A percentile compares a stretch with the other conserved stretches of the same genome.
phyloP scores from a whole-genome alignment of 2,888 invertebrate genomes.

The Julus scanicus region DNA sequence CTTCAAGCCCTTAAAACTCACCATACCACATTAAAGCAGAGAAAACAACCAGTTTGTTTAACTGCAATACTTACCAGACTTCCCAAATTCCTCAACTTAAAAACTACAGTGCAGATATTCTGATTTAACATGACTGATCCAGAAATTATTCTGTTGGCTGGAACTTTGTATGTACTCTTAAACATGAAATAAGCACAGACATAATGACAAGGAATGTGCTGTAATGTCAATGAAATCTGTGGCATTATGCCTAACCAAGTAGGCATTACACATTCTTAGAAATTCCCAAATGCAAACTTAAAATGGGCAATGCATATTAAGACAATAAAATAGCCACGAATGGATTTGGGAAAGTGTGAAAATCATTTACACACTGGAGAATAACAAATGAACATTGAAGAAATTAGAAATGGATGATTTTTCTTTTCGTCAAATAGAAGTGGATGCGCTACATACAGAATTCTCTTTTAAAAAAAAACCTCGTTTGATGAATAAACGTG shows the following conservation, averaged over 20 bases:
- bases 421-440: not conserved
- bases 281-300: conserved; percentile 4
- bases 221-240: conserved; percentile 29
- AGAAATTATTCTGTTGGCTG: not conserved
- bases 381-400: conserved; percentile 29
- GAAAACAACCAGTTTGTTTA: too few relatives aligned
- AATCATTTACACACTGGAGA: not conserved
- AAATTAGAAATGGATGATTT: conserved; percentile 34
- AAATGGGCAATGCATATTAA: conserved; percentile 15
- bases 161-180: not conserved
- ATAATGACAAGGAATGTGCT: conserved; percentile 35
- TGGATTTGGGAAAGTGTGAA: not conserved
- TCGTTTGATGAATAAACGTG: not conserved
- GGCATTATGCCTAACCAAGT: conserved; percentile 1
- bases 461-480: conserved; percentile 1
- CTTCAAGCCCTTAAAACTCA: too few relatives aligned
- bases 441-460: conserved; percentile 16
- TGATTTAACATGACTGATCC: not conserved
- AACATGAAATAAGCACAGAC: not conserved
- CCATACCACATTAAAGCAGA: too few relatives aligned
- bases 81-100: not conserved
- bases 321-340: not conserved
- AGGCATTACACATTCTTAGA: conserved; percentile 29
- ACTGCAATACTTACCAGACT: not conserved
- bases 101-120: not conserved